phyloP scores from a whole-genome alignment of 2,113 vertebrate species.

The Ophthalmolycus amberensis region DNA sequence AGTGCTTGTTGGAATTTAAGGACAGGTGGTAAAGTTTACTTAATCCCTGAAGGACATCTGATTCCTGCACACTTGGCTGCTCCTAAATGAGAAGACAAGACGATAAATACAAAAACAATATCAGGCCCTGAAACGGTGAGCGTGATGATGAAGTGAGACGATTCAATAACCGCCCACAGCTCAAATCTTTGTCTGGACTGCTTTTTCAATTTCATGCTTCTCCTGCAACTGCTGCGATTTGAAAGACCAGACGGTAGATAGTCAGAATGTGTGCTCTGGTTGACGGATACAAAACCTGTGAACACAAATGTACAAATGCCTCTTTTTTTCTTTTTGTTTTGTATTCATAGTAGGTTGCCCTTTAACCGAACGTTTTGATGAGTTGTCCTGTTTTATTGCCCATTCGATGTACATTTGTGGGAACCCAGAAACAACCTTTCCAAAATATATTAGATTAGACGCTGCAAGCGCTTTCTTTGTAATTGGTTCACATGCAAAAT shows the following conservation, averaged over 20 bases:
- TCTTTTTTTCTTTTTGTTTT: neutral
- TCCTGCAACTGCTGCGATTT: neutral
- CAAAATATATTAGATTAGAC: neutral
- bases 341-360: neutral
- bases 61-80: neutral
- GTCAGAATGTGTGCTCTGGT: neutral
- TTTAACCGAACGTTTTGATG: neutral
- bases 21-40: conserved; percentile 17
- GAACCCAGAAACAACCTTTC: neutral
- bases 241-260: neutral
- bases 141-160: conserved; percentile 3
- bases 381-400: neutral
- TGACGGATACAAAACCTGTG: neutral
- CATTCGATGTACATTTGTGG: neutral
- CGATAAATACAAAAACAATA: neutral
- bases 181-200: neutral
- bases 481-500: neutral
- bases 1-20: neutral
- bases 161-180: conserved; percentile 7
- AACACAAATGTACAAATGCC: neutral
- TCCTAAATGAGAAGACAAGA: conserved; percentile 6
- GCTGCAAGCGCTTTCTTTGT: neutral
- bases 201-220: conserved; percentile 17
- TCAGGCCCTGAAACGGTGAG: neutral
- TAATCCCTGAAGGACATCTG: neutral